Conservation (phyloP, 2,113 vertebrate genomes). For the Prietella phreatophila region DNA sequence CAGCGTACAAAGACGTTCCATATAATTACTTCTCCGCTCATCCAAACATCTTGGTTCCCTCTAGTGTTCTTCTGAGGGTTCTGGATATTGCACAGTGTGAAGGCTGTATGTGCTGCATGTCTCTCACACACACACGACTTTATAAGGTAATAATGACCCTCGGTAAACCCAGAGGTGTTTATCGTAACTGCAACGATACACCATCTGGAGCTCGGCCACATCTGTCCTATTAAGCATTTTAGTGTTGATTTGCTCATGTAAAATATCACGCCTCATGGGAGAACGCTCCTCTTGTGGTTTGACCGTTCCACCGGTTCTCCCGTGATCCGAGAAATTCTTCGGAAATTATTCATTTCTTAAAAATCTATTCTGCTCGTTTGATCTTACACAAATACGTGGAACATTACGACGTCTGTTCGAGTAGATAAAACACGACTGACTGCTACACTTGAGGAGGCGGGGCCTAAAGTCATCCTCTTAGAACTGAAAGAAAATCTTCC, state of each 20-base stretch:
- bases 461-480: background rate
- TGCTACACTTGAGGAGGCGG: background rate
- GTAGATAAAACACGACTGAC: background rate
- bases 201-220: conserved; percentile 14
- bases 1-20: no score
- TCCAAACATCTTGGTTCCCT: background rate
- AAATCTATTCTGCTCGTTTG: no score
- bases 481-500: no score
- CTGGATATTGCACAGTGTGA: background rate
- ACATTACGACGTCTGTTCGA: background rate
- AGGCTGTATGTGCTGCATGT: background rate
- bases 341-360: no score
- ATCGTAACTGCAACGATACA: background rate
- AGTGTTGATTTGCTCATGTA: background rate
- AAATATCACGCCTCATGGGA: background rate
- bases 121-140: background rate
- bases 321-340: background rate
- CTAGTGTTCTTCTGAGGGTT: background rate
- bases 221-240: conserved; percentile 5
- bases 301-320: background rate
- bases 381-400: no score
- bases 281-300: background rate
- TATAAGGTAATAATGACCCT: background rate
- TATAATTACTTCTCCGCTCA: no score
- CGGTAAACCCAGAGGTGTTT: background rate